Percentiles rank a stretch among this genome's conserved stretches.
phyloP scores from a whole-genome alignment of 92 coral and sea anemone species.

The Ricordea florida region DNA sequence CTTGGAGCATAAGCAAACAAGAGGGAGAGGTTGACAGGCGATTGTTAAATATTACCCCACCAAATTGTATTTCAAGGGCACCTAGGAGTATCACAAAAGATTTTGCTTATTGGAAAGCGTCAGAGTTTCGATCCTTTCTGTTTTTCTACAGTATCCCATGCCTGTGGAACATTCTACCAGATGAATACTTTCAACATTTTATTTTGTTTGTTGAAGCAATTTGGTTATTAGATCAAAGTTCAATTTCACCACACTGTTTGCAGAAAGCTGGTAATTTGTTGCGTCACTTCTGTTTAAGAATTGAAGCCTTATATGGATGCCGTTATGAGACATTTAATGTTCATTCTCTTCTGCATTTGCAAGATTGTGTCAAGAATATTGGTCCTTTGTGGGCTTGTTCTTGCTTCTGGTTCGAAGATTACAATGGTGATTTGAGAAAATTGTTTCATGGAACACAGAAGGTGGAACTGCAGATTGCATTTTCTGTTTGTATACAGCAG shows the following conservation, averaged over 20 bases:
- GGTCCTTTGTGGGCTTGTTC: constrained; percentile 77
- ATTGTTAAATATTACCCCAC: too few species aligned
- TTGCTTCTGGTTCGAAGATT: constrained; percentile 82
- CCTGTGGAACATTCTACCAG: constrained; percentile 66
- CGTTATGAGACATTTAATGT: constrained; percentile 66
- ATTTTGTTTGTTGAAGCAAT: constrained; percentile 65
- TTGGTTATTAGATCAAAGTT: constrained; percentile 53
- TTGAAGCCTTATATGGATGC: constrained; percentile 66
- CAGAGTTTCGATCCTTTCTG: constrained; percentile 69
- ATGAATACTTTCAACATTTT: constrained; percentile 69
- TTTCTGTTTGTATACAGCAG: constrained; percentile 72
- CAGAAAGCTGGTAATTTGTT: constrained; percentile 52
- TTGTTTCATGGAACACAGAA: constrained; percentile 77
- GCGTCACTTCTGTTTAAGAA: constrained; percentile 58
- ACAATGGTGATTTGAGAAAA: constrained; percentile 63
- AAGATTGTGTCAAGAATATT: constrained; percentile 59
- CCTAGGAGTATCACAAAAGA: constrained; percentile 56
- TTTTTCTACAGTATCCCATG: constrained; percentile 76
- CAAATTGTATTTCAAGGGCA: constrained; percentile 64
- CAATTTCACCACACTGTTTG: too few species aligned
- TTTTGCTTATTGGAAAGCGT: constrained; percentile 69
- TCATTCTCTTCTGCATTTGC: constrained; percentile 62
- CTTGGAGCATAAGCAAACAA: too few species aligned
- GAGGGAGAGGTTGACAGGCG: too few species aligned
- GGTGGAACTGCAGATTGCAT: constrained; percentile 65